These are phyloP conservation scores for Stictocephala bisonia DNA, from an alignment of 2,888 invertebrate species.

Conservation along the genomic window DNA sequence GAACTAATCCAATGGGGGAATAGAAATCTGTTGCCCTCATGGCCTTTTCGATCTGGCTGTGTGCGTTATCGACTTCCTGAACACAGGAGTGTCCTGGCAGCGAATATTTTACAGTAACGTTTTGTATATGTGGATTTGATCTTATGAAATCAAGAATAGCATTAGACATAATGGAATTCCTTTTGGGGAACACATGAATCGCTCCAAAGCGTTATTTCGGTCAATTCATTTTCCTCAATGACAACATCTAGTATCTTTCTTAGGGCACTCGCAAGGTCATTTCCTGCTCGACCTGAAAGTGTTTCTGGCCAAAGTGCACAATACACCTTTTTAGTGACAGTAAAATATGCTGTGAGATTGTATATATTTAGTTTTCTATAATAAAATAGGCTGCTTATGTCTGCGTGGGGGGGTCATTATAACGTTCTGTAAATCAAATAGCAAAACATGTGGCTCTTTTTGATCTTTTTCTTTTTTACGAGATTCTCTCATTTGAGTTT, in stretches of 20 bases:
- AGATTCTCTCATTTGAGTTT: too few species aligned
- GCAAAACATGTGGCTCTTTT: constrained; percentile 1
- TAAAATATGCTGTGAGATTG: constrained; percentile 30
- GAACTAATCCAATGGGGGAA: not conserved
- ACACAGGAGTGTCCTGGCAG: constrained; percentile 36
- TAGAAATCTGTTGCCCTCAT: constrained; percentile 2
- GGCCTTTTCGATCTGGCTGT: constrained; percentile 16
- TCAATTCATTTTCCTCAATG: constrained; percentile 30
- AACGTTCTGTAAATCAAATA: constrained; percentile 40
- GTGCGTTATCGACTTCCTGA: constrained; percentile 26
- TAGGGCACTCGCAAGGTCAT: constrained; percentile 32
- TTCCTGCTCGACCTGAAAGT: constrained; percentile 1
- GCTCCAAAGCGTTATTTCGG: constrained; percentile 6
- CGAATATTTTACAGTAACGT: constrained; percentile 15
- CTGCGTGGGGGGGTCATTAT: constrained; percentile 9
- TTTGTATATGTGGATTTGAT: not conserved
- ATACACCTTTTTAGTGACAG: constrained; percentile 37
- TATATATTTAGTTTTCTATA: constrained; percentile 25
- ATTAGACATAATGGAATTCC: constrained; percentile 34
- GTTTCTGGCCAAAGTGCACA: constrained; percentile 23
- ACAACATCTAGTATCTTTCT: constrained; percentile 17
- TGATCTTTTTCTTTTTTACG: constrained; percentile 1
- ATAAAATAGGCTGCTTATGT: constrained; percentile 33
- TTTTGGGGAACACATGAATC: constrained; percentile 36
- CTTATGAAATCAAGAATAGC: constrained; percentile 21